Base-by-base conservation (phyloP, 2,888 invertebrate species). In the Amphiduros pacificus region DNA sequence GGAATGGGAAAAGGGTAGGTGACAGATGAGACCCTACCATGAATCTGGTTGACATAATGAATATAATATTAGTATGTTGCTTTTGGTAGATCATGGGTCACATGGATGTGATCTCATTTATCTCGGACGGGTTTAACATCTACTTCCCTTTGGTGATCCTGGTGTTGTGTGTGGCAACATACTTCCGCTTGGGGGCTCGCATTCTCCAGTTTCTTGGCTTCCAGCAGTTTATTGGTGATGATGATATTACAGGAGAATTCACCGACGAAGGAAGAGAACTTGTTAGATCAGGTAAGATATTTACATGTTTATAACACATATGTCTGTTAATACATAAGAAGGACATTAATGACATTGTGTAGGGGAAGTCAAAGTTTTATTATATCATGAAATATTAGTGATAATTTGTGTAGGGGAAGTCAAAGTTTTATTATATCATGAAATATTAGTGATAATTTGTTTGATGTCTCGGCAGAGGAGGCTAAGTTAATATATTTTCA, bases 81-180 rank as follows among this genome's bases (percentile, higher is more conserved):
- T 49, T 26, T 22, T 27, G 40, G 51, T 72, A 85, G 88, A 90
- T 96, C 73, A 99, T 99, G 98, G 99, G 99, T 0, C 98, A 99
- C 81, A 94, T 99, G 95, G 97, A 98, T 83, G 95, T 99, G 0
- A 90, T 99, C 60, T 91, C 92, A 29, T 93, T 99, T 65, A 92
- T 99, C 70, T 92, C 97, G 0, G 92, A 96, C 81, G 98, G 98
- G 9, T 98, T 99, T 85, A 99, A 99, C 84, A 91, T 99, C 60
- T 99, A 99, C 85, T 96, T 99, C 83, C 99, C 99, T 0, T 97
- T 98, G 89, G 89, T 93, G 63, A 96, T 99, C 80, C 87, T 98
- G 62, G 87, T 91, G 48, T 89, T 99, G 72, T 97, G 98, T 77
- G 84, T 93, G 61, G 92, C 95, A 61, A 99, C 97, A 0, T 95